phyloP scores from a whole-genome alignment of 2,888 invertebrate species.

The Coleophora flavipennella region DNA sequence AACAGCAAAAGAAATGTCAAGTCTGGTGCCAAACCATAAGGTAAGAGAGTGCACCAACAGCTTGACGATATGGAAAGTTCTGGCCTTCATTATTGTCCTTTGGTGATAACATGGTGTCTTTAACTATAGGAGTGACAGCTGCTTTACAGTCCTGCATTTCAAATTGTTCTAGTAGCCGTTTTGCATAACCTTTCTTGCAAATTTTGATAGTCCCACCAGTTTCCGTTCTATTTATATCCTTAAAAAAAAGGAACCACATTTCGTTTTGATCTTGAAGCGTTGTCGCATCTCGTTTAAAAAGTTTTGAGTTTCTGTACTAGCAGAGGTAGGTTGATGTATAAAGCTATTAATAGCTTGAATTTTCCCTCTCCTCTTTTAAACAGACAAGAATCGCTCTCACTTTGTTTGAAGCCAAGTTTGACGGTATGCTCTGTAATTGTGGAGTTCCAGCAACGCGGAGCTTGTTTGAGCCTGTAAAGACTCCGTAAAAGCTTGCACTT shows the following conservation, averaged over 20 bases:
- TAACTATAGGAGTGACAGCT: not conserved
- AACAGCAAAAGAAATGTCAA: not conserved
- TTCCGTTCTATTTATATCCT: not conserved
- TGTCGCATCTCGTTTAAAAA: not conserved
- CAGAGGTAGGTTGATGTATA: not conserved
- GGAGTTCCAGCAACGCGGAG: not conserved
- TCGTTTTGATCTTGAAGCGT: not conserved
- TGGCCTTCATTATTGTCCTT: not conserved
- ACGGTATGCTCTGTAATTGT: not conserved
- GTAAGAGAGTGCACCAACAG: not conserved
- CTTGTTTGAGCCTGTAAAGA: not conserved
- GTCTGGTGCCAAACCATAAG: not conserved
- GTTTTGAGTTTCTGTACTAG: not conserved
- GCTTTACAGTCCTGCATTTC: not conserved
- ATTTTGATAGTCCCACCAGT: not conserved
- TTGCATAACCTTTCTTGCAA: slow-evolving; percentile 15
- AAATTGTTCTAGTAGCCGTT: slow-evolving; percentile 11
- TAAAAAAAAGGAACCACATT: not conserved
- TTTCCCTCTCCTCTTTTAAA: not conserved
- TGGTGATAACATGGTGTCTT: not conserved
- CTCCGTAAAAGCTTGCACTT: too few relatives aligned
- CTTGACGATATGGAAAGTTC: not conserved
- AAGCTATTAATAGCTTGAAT: not conserved
- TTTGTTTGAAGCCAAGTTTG: not conserved
- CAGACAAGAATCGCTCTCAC: not conserved